These are phyloP conservation scores for Cryptoleucopteryx plumbea DNA, from an alignment of 2,113 vertebrate species.

Conservation along the genomic window DNA sequence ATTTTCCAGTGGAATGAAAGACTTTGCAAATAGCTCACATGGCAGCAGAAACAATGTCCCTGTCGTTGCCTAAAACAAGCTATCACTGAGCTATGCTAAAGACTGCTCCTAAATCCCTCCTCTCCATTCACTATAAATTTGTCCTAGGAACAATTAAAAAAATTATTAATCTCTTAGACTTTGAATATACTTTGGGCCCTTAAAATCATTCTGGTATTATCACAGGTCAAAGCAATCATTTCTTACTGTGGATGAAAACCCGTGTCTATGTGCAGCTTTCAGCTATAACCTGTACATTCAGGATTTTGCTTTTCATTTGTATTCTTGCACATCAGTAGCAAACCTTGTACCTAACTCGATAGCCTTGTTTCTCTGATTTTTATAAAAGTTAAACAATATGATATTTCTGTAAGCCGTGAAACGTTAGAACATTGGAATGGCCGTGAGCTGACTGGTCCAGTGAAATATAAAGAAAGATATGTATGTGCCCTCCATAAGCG, in stretches of 20 bases:
- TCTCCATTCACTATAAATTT: not conserved
- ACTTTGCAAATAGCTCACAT: not conserved
- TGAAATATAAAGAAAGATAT: not conserved
- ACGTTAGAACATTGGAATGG: not conserved
- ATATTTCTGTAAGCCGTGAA: not conserved
- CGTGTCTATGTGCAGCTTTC: not conserved
- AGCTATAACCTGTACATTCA: not conserved
- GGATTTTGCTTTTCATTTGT: conserved; percentile 13
- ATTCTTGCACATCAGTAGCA: not conserved
- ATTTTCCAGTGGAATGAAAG: not conserved
- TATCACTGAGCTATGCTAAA: not conserved
- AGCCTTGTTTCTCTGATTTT: not conserved
- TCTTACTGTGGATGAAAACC: not conserved
- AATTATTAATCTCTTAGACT: not conserved
- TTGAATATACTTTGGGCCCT: not conserved
- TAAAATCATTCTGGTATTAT: not conserved
- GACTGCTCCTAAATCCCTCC: not conserved
- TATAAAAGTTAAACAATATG: not conserved
- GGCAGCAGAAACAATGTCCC: not conserved
- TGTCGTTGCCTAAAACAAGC: not conserved
- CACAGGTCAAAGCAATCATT: not conserved
- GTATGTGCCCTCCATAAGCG: not conserved
- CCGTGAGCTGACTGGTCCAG: not conserved
- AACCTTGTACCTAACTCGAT: not conserved
- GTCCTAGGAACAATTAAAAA: not conserved